Evolutionary conservation across 2,888 invertebrate genomes (phyloP).

Genomic region (Chrysopilus asiliformis): DNA sequence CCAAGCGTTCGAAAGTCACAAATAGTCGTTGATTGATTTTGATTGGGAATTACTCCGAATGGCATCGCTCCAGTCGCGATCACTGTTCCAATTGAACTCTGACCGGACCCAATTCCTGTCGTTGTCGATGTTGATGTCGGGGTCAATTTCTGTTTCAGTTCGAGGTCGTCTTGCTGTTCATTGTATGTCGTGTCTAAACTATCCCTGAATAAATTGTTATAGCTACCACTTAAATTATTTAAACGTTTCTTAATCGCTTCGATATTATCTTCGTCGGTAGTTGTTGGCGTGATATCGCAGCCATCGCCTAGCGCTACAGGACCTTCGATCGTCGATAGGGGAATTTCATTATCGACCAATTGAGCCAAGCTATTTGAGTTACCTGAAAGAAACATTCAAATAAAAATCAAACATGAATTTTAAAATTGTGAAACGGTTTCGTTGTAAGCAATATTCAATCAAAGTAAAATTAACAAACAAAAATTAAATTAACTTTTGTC

Average conservation of each 20-base stretch:
- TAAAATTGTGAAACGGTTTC: not conserved
- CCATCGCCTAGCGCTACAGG: conserved; percentile 17
- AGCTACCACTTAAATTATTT: conserved; percentile 32
- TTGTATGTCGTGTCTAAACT: conserved; percentile 22
- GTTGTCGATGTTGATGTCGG: not conserved
- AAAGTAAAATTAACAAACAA: not conserved
- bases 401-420: not conserved
- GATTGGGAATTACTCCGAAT: too few species aligned
- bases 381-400: conserved; percentile 33
- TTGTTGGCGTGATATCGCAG: conserved; percentile 25
- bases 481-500: not conserved
- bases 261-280: conserved; percentile 27
- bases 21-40: conserved; percentile 3
- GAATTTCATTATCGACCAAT: conserved; percentile 49
- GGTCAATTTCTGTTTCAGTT: conserved; percentile 1
- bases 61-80: too few species aligned
- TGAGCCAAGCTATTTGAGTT: conserved; percentile 54
- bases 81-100: too few species aligned
- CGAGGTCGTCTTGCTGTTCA: conserved; percentile 6
- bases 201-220: conserved; percentile 34
- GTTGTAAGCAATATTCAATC: not conserved
- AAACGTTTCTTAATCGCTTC: conserved; percentile 21
- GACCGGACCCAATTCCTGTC: not conserved
- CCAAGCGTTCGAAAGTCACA: conserved; percentile 1
- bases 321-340: conserved; percentile 39